These are phyloP conservation scores for Pediacus dermestoides DNA, from an alignment of 2,888 invertebrate genomes.

Conservation along the genomic window DNA sequence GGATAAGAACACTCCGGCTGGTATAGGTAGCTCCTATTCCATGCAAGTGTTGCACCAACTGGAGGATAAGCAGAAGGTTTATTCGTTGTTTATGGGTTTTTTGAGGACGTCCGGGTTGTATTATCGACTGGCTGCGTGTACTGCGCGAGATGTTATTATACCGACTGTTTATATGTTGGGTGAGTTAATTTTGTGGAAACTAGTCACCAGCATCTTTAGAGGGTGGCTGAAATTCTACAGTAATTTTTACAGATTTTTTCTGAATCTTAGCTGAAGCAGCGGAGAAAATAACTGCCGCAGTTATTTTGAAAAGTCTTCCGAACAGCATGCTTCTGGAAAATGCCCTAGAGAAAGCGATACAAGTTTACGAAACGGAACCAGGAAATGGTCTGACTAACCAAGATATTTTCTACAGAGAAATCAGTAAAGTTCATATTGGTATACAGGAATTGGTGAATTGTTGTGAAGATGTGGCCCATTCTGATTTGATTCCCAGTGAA, in stretches of 20 bases:
- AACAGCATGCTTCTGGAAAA: constrained; percentile 55
- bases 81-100: constrained; percentile 70
- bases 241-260: not conserved
- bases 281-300: constrained; percentile 75
- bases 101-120: constrained; percentile 65
- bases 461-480: constrained; percentile 59
- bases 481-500: constrained; percentile 57
- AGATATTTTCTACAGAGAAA: constrained; percentile 72
- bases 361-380: constrained; percentile 47
- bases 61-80: constrained; percentile 80
- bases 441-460: constrained; percentile 60
- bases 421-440: constrained; percentile 65
- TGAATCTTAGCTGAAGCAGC: constrained; percentile 60
- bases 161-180: constrained; percentile 53
- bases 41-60: constrained; percentile 83
- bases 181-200: constrained; percentile 13
- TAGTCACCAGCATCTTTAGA: too few relatives aligned
- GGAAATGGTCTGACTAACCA: constrained; percentile 60
- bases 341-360: constrained; percentile 56
- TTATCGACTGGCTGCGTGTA: constrained; percentile 55
- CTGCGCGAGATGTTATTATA: constrained; percentile 48
- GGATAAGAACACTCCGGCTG: constrained; percentile 48
- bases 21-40: constrained; percentile 70
- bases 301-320: constrained; percentile 65
- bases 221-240: not conserved